phyloP scores from a whole-genome alignment of 2,888 invertebrate genomes.

The Nomada flava region DNA sequence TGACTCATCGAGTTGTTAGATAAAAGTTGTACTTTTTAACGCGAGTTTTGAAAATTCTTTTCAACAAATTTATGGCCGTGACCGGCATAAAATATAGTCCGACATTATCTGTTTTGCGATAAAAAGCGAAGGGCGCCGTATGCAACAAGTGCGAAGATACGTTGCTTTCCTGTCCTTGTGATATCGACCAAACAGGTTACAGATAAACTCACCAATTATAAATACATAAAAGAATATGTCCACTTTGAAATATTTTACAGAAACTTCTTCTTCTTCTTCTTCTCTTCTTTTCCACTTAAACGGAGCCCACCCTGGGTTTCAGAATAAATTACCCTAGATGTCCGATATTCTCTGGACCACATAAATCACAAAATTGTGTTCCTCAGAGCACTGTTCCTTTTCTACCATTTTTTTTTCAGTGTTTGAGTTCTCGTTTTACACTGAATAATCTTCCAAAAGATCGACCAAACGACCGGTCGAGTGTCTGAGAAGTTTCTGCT shows the following conservation, averaged over 20 bases:
- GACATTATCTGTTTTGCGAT: slow-evolving; percentile 53
- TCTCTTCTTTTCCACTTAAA: not conserved
- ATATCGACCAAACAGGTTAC: slow-evolving; percentile 6
- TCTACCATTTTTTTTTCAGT: too few relatives aligned
- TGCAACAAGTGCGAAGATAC: slow-evolving; percentile 80
- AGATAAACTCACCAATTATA: slow-evolving; percentile 14
- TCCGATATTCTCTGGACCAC: not conserved
- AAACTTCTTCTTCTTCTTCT: not conserved
- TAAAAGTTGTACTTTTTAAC: not conserved
- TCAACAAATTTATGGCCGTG: slow-evolving; percentile 6
- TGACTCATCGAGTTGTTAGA: not conserved
- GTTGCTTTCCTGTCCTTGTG: slow-evolving; percentile 74
- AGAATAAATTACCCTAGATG: not conserved
- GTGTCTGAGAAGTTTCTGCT: slow-evolving; percentile 28
- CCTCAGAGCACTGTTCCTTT: too few relatives aligned
- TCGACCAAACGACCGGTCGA: not conserved
- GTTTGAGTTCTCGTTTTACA: not conserved
- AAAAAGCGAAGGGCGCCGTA: slow-evolving; percentile 69
- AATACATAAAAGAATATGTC: too few relatives aligned
- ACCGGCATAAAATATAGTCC: slow-evolving; percentile 61
- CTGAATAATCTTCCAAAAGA: slow-evolving; percentile 1
- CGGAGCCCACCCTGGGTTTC: too few relatives aligned
- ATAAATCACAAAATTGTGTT: not conserved
- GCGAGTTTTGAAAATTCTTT: not conserved
- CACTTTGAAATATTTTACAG: not conserved